phyloP scores from a whole-genome alignment of 2,888 invertebrate genomes.

The Scelioninae gen. 1 region DNA sequence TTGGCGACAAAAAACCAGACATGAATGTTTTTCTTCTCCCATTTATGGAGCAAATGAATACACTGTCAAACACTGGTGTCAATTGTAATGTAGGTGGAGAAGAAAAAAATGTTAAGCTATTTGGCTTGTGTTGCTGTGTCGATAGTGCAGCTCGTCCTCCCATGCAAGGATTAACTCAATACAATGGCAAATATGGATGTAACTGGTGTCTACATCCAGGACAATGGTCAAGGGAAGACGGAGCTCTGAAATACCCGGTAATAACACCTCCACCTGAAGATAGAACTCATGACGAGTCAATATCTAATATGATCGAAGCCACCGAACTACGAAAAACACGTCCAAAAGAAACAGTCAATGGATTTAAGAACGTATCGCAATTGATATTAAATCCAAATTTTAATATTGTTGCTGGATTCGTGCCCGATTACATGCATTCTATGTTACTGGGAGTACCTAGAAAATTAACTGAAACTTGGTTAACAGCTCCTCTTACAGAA shows the following conservation, averaged over 20 bases:
- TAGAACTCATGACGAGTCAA: slow-evolving; percentile 21
- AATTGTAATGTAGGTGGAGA: too few species aligned
- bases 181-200: too few species aligned
- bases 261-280: slow-evolving; percentile 7
- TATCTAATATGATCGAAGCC: slow-evolving; percentile 15
- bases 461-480: slow-evolving; percentile 63
- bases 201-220: slow-evolving; percentile 69
- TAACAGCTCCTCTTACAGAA: slow-evolving; percentile 4
- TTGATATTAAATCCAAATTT: slow-evolving; percentile 54
- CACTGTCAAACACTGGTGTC: too few species aligned
- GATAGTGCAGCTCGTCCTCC: too few species aligned
- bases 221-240: background rate
- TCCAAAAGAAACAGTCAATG: slow-evolving; percentile 20
- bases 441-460: slow-evolving; percentile 60
- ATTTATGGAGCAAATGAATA: too few species aligned
- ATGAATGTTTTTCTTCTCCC: too few species aligned
- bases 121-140: too few species aligned
- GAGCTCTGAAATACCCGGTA: slow-evolving; percentile 16
- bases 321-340: slow-evolving; percentile 13
- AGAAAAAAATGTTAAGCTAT: too few species aligned
- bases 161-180: too few species aligned
- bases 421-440: slow-evolving; percentile 69
- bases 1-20: too few species aligned
- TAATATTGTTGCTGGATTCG: slow-evolving; percentile 63
- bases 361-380: slow-evolving; percentile 43